Base-by-base conservation (phyloP, 2,888 invertebrate species). In the Eudasyphora cyanicolor region DNA sequence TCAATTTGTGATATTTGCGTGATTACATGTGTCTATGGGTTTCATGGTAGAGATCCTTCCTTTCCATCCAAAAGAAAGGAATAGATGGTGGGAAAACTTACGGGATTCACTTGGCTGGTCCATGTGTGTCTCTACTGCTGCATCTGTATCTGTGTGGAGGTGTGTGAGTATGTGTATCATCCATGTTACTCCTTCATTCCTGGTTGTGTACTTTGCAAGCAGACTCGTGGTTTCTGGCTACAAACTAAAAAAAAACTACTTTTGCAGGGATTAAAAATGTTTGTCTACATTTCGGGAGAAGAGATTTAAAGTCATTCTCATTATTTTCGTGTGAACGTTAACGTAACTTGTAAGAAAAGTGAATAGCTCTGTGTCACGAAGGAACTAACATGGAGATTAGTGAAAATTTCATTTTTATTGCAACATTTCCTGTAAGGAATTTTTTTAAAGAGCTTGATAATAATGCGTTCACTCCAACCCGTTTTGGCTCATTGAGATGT, bases 1-100 rank as follows among this genome's bases (percentile, higher is more conserved):
- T 82, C 81, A 85, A 82, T 85, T 85, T 84, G 78, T 77, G 77
- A 62, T 79, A 82, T 82, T 79, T 86, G 80, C 86, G 71, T 83
- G 78, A 84, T 76, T 84, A 82, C 80, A 75, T 84, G 81, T 84
- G 78, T 79, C 78, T 82, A 45, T 84, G 78, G 76, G 51, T 79
- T 76, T 78, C 35, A 67, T 79, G 32, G 60, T 21, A 60, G 75
- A 60, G 49, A 76, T 75, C 64, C 51, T 80, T 35, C 57, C 14
- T 27, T 57, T 57, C 17, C 35, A 21, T 35, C 57, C 17, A 71
- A 70, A 69, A 76, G 49, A 27, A 77, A 76, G 57, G 45, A 45
- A 17, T 57, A 76, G 24, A 76, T 76, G 42, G 84, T 76, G 67
- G 27, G 8, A 64, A 67, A 42, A 24, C 67, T 42, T 42, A 62